Evolutionary conservation across 2,113 vertebrate species (phyloP).

Genomic region (Axis porcinus): DNA sequence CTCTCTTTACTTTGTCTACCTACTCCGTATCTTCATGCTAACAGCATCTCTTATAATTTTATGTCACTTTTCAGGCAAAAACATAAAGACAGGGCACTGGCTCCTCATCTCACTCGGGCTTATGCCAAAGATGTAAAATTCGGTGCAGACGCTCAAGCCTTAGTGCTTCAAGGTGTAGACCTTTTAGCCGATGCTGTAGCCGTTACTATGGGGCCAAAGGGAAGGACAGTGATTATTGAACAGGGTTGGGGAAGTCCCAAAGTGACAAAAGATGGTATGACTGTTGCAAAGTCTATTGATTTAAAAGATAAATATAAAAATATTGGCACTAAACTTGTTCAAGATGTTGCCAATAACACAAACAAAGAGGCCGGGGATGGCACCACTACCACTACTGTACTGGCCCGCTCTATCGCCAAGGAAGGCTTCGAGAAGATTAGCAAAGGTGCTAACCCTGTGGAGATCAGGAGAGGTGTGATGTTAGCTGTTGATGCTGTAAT

Average conservation of each 20-base stretch:
- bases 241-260: conserved; percentile 99
- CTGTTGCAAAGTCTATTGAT: conserved; percentile 97
- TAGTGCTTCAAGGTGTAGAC: too few relatives aligned
- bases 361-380: conserved; percentile 98
- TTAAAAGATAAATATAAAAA: conserved; percentile 97
- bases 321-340: conserved; percentile 95
- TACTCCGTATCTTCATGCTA: not conserved
- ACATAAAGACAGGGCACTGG: not conserved
- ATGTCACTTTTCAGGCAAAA: conserved; percentile 21
- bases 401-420: conserved; percentile 95
- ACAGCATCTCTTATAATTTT: not conserved
- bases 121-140: too few relatives aligned
- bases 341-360: conserved; percentile 98
- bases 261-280: conserved; percentile 98
- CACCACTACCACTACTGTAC: conserved; percentile 95
- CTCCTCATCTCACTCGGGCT: too few relatives aligned
- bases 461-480: conserved; percentile 98
- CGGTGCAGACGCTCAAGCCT: too few relatives aligned
- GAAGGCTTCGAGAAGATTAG: conserved; percentile 99
- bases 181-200: too few relatives aligned
- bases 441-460: conserved; percentile 97
- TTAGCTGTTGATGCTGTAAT: conserved; percentile 92
- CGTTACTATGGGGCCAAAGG: conserved; percentile 76
- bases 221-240: conserved; percentile 98
- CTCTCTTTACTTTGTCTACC: not conserved